Evolutionary conservation across 2,113 vertebrate species (phyloP).

Genomic region (Pachycephala philippinensis): DNA sequence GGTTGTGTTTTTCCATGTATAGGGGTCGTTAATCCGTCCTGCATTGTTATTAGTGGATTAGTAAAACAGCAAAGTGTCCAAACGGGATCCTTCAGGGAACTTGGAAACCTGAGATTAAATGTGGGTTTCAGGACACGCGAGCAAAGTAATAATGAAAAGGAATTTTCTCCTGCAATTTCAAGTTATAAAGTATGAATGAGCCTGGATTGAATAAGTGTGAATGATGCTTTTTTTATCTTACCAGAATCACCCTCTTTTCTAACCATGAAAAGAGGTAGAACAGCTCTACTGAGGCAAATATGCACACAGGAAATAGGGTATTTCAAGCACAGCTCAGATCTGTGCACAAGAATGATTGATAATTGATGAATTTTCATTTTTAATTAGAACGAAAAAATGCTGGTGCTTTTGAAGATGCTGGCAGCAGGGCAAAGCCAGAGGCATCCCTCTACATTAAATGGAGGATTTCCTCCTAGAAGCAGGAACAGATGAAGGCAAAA

Average conservation of each 20-base stretch:
- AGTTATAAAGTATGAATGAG: neutral
- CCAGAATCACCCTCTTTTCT: neutral
- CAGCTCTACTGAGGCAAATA: neutral
- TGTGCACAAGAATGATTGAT: neutral
- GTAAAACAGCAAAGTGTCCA: neutral
- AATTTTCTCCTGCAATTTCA: neutral
- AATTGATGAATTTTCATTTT: neutral
- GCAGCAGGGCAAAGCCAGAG: neutral
- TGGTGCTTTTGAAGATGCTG: neutral
- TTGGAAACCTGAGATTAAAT: neutral
- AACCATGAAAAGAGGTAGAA: neutral
- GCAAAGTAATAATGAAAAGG: neutral
- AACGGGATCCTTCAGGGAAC: neutral
- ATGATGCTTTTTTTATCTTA: neutral
- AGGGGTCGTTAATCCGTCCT: neutral
- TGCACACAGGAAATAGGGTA: neutral
- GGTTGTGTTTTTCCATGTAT: fast-evolving
- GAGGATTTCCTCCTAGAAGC: neutral
- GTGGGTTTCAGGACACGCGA: neutral
- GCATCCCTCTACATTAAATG: neutral
- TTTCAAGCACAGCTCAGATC: neutral
- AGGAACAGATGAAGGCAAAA: neutral
- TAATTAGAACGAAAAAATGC: neutral
- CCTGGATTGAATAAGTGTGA: neutral
- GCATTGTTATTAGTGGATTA: neutral